These are phyloP conservation scores for Ornithorhynchus anatinus DNA, from an alignment of 2,113 vertebrate species.

Conservation along the genomic window DNA sequence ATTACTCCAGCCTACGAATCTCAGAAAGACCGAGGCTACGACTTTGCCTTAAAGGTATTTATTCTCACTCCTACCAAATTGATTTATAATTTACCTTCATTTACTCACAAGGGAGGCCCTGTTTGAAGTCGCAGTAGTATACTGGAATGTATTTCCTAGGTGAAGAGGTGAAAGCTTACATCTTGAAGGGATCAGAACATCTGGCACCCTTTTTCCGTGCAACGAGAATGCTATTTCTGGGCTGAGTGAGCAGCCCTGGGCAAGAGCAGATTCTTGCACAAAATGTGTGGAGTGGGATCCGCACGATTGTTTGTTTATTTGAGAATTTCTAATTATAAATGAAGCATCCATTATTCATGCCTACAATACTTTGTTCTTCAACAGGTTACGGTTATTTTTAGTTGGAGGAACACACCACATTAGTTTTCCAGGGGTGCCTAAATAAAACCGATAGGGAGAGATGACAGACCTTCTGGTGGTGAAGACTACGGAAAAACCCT, in stretches of 20 bases:
- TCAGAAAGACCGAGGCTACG: not conserved
- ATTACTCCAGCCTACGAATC: not conserved
- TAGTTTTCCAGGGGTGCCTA: not conserved
- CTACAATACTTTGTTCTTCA: not conserved
- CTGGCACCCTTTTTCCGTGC: not conserved
- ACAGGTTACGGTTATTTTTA: no score
- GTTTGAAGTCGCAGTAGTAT: not conserved
- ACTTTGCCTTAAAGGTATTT: not conserved
- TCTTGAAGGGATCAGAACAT: not conserved
- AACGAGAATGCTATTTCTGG: not conserved
- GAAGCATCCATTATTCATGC: not conserved
- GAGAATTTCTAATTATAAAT: not conserved
- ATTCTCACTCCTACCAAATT: not conserved
- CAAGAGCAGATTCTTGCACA: not conserved
- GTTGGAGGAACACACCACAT: not conserved
- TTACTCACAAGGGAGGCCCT: not conserved
- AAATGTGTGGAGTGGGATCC: not conserved
- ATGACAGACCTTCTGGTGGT: no score
- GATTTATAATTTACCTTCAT: not conserved
- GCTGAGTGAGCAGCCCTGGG: not conserved
- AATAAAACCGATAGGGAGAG: no score
- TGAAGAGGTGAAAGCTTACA: not conserved
- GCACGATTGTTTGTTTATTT: not conserved
- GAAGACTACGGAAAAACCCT: no score
- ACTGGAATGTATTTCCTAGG: not conserved